Conservation (phyloP, 53 echinoderm and acorn worm genomes). For the Patiria pectinifera region DNA sequence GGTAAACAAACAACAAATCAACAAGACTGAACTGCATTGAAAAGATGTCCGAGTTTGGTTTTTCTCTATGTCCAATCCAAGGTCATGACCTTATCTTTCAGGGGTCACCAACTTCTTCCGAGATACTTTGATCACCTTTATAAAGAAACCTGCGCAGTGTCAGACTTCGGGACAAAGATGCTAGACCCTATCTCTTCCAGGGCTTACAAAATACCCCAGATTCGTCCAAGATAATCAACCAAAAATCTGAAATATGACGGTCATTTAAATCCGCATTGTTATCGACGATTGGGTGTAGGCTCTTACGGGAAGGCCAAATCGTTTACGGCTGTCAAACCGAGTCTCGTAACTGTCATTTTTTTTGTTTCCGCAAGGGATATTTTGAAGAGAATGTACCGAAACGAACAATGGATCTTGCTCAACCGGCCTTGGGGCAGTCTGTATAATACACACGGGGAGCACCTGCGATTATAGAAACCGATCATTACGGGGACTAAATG, state of each 20-base stretch:
- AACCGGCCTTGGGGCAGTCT: neutral
- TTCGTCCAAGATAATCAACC: neutral
- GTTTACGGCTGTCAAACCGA: constrained; percentile 39
- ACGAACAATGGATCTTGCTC: neutral
- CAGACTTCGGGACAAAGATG: neutral
- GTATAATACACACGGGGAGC: neutral
- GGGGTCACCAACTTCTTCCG: neutral
- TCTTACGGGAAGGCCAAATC: constrained; percentile 32
- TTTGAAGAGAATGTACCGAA: neutral
- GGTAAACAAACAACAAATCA: neutral
- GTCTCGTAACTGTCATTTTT: constrained; percentile 36
- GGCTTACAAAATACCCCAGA: neutral
- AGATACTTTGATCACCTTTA: neutral
- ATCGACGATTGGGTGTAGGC: neutral
- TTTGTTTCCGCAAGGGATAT: neutral
- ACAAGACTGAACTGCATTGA: neutral
- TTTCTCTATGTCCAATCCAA: too few relatives aligned
- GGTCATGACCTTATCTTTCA: neutral
- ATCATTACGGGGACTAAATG: neutral
- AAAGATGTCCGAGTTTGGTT: neutral
- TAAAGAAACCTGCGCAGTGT: neutral
- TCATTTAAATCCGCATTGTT: constrained; percentile 11
- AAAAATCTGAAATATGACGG: constrained; percentile 10
- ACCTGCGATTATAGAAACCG: neutral
- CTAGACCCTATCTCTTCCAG: neutral